Evolutionary conservation across 53 echinoderm and acorn worm species (phyloP), one percentile per base, ranked within the genome.

Genomic region (Antedon mediterranea): DNA sequence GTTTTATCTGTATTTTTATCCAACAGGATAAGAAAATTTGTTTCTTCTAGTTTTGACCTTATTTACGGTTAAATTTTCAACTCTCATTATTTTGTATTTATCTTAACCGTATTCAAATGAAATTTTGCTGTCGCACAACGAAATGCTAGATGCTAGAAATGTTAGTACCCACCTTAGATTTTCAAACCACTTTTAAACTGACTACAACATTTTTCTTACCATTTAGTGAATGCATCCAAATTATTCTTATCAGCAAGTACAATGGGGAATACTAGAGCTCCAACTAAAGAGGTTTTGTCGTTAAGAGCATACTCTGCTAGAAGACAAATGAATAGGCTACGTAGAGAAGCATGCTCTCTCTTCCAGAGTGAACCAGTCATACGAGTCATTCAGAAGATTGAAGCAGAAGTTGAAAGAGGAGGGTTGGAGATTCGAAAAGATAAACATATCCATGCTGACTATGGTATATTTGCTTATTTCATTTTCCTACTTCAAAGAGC

Each of bases 281-380:
- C 98, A 2, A 85, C 90, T 71, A 90, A 80, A 74, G 98, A 98
- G 81, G 98, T 85, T 57, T 79, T 98, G 34, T 98, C 98, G 26
- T 84, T 98, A 44, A 79, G 89, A n/a, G 92, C 98, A 31, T 98
- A 98, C 90, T 88, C 98, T 9, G 98, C 98, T 79, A 80, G 73
- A 43, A 87, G 98, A 29, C 77, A 85, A 20, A 84, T 98, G 76
- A 90, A 90, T 83, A 83, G 85, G 3, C 90, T 98, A 0, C 78
- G 98, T 32, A 78, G 92, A 0, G 88, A 84, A 26, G 92, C 98
- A 71, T 98, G 98, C 74, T 57, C 87, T 33, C 82, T 98, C 71
- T 98, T 98, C 79, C 92, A 98, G 81, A 98, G 98, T 41, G 98
- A 98, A 76, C 98, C 92, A 9, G 82, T 92, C 31, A 81, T 98